Evolutionary conservation across 2,888 invertebrate genomes (phyloP), one percentile per base, ranked within the genome.

Genomic region (Trypoxylon attenuatum): DNA sequence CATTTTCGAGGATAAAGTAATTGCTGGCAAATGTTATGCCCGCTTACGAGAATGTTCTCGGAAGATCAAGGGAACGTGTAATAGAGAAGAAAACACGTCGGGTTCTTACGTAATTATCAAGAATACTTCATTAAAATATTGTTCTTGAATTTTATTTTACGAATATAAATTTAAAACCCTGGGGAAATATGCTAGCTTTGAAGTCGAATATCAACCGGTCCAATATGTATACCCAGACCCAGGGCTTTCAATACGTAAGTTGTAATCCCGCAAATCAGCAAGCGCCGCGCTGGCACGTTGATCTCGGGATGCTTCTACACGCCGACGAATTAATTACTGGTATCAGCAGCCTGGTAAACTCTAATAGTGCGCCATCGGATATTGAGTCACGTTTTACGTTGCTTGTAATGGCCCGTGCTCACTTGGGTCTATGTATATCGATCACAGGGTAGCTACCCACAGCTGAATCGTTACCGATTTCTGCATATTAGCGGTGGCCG

Each of bases 271-370:
- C 65, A 25, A 68, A 68, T 68, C 60, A 60, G 65, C 68, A 56
- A 56, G 55, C 59, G 39, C 45, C 65, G 5, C 49, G 5, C 25
- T 5, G 25, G 33, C 33, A 10, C 13, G 10, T 33, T 42, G 54
- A 42, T 42, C 58, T 50, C 52, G 59, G 55, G 59, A 55, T 58
- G 56, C 59, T 50, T 33, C 52, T 63, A 53, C 60, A 57, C 57
- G 63, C 56, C 62, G 58, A 70, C 52, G 59, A 73, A 62, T 73
- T 73, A 73, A 73, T 73, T 62, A 73, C 43, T 45, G 51, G 47
- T 62, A 73, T 66, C 63, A 56, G 51, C 57, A 33, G 25, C 56
- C 53, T 19, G 62, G 67, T 59, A 67, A 67, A 63, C 69, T 53
- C 59, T 19, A 29, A 27, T 33, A 50, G 10, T 22, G 51, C 43